phyloP scores from a whole-genome alignment of 2,888 invertebrate species.

The Minunthozetes semirufus region DNA sequence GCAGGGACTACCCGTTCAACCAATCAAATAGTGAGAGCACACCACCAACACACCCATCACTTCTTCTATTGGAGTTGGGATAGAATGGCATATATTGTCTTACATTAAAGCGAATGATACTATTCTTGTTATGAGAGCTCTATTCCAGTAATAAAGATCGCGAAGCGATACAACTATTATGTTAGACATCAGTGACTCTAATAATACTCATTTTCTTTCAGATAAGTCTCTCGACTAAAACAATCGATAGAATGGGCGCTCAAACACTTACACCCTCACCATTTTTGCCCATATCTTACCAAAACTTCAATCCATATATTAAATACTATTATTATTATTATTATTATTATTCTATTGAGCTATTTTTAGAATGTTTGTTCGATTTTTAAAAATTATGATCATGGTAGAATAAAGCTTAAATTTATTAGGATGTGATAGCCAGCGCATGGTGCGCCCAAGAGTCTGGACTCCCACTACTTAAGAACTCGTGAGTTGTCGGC shows the following conservation, averaged over 20 bases:
- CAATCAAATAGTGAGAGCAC: background rate
- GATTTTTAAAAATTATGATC: too few species aligned
- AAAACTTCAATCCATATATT: too few species aligned
- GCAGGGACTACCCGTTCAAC: background rate
- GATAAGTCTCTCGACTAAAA: background rate
- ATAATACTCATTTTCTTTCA: slow-evolving; percentile 2
- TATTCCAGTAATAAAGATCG: slow-evolving; percentile 7
- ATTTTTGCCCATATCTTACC: background rate
- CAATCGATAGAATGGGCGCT: background rate
- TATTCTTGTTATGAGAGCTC: background rate
- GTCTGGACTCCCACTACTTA: slow-evolving; percentile 29
- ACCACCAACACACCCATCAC: background rate
- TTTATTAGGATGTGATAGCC: background rate
- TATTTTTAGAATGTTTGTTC: too few species aligned
- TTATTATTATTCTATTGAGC: too few species aligned
- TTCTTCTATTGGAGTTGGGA: background rate
- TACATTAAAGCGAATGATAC: background rate
- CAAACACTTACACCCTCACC: background rate
- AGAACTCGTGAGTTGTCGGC: slow-evolving; percentile 26
- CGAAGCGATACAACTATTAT: background rate
- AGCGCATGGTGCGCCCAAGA: background rate
- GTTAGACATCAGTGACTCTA: slow-evolving; percentile 13
- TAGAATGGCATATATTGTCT: background rate
- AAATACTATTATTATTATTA: too few species aligned
- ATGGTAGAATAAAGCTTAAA: too few species aligned